Percentiles rank a stretch among this genome's conserved stretches.
These are phyloP conservation scores for Paradisaea rubra DNA, from an alignment of 2,113 vertebrate genomes.

Conservation along the genomic window DNA sequence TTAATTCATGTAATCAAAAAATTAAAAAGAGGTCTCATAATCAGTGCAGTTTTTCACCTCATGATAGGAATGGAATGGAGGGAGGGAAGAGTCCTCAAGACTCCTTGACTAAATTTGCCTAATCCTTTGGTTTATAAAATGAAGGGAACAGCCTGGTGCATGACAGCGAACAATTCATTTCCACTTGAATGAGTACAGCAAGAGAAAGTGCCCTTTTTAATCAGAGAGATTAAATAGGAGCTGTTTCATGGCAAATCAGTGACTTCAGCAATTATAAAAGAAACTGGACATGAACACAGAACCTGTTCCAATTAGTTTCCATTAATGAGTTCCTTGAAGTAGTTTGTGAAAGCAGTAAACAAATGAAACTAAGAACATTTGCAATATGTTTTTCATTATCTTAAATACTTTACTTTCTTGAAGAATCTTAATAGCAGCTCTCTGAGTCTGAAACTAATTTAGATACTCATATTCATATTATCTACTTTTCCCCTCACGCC, in stretches of 20 bases:
- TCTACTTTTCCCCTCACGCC: fast-evolving
- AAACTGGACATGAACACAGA: not conserved
- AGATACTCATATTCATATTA: not conserved
- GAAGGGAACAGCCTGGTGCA: not conserved
- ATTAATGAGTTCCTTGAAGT: not conserved
- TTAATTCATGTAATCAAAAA: conserved; percentile 29
- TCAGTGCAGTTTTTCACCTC: not conserved
- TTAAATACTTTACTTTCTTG: not conserved
- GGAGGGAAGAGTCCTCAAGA: not conserved
- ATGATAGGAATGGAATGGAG: not conserved
- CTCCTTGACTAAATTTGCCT: conserved; percentile 1
- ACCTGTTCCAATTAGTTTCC: conserved; percentile 38
- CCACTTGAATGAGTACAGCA: not conserved
- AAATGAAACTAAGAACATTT: not conserved
- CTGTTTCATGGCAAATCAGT: conserved; percentile 25
- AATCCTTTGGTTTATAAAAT: conserved; percentile 20
- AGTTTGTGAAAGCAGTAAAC: conserved; percentile 13
- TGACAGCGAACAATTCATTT: conserved; percentile 6
- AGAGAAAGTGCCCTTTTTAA: conserved; percentile 29
- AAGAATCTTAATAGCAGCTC: not conserved
- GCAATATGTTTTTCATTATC: not conserved
- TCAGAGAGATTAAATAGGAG: conserved; percentile 17
- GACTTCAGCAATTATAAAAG: conserved; percentile 19
- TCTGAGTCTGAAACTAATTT: not conserved
- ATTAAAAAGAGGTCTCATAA: not conserved